Evolutionary conservation across 2,113 vertebrate species (phyloP), one percentile per base, ranked within the genome.

Genomic region (Xiphophorus couchianus): DNA sequence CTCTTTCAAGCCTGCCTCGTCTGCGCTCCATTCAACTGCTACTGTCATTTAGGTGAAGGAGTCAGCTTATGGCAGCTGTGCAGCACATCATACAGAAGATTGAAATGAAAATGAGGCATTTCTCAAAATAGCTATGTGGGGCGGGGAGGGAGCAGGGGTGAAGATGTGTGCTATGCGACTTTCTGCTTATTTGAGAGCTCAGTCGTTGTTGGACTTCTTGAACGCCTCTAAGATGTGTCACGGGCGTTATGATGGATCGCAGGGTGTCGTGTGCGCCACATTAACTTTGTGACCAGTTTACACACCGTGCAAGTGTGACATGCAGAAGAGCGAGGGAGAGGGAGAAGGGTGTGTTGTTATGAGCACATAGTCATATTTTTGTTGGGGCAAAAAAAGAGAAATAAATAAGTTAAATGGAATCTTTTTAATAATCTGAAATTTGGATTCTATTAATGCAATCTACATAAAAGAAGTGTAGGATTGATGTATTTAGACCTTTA

Each of bases 91-190:
- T 61, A 44, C 73, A 77, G 83, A 29, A 86, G 85, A 89, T 87
- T 90, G 91, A 92, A 84, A 85, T 77, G 88, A 90, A 92, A 92
- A 93, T 90, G 87, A 92, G 82, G 80, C 69, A 1, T 81, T 73
- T 86, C 84, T 88, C 70, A 74, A 84, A 89, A 85, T 88, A 88
- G 88, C 90, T 84, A 66, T 71, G 15, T 7, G 42, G 17, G 29
- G 58, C 30, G 27, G 62, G 66, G 71, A 70, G 75, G 71, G 86
- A 84, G 89, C 81, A 15, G 82, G 44, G 90, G 84, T 87, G 84
- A 89, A 85, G 84, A 81, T 88, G 84, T 80, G 75, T 69, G 69
- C 62, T 72, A 5, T 82, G 88, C 81, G 88, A 89, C 85, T 84
- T 4, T 62, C 22, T 87, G 86, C 85, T 80, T 89, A 42, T 80